Conservation (phyloP, 1,140 invertebrate species). For the Whitmania pigra region DNA sequence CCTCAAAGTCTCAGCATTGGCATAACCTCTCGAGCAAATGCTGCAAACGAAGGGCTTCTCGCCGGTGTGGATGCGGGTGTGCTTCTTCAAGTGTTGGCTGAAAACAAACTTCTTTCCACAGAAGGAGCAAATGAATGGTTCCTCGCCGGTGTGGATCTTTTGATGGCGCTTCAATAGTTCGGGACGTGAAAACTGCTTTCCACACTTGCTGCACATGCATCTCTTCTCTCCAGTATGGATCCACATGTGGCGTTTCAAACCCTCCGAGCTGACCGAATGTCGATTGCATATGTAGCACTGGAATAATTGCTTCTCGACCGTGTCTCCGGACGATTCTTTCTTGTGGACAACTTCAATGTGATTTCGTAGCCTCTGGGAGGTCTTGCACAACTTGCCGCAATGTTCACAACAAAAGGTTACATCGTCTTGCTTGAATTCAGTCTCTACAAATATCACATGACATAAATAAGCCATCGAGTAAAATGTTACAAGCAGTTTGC, state of each 20-base stretch:
- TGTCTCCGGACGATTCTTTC: background rate
- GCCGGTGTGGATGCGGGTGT: slow-evolving; percentile 28
- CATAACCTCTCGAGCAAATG: slow-evolving; percentile 16
- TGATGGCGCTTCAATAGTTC: background rate
- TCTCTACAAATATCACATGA: background rate
- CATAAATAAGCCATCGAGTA: background rate
- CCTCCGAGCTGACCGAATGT: background rate
- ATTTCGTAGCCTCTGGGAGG: background rate
- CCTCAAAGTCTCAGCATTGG: slow-evolving; percentile 5
- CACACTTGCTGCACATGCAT: slow-evolving; percentile 16
- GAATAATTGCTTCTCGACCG: background rate
- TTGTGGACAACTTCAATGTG: slow-evolving; percentile 4
- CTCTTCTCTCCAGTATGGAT: slow-evolving; percentile 17
- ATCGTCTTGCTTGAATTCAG: background rate
- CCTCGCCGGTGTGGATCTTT: slow-evolving; percentile 28
- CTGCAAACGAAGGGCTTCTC: slow-evolving; percentile 26
- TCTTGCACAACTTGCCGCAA: slow-evolving; percentile 11
- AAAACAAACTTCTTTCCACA: slow-evolving; percentile 47
- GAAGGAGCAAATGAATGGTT: slow-evolving; percentile 33
- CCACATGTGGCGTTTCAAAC: slow-evolving; percentile 17
- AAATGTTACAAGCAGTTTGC: background rate
- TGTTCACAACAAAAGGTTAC: slow-evolving; percentile 11
- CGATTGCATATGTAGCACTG: slow-evolving; percentile 10
- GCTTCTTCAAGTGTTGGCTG: slow-evolving; percentile 18
- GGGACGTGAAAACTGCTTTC: slow-evolving; percentile 35